These are phyloP conservation scores for Bubo bubo DNA, from an alignment of 2,113 vertebrate genomes.

Conservation along the genomic window DNA sequence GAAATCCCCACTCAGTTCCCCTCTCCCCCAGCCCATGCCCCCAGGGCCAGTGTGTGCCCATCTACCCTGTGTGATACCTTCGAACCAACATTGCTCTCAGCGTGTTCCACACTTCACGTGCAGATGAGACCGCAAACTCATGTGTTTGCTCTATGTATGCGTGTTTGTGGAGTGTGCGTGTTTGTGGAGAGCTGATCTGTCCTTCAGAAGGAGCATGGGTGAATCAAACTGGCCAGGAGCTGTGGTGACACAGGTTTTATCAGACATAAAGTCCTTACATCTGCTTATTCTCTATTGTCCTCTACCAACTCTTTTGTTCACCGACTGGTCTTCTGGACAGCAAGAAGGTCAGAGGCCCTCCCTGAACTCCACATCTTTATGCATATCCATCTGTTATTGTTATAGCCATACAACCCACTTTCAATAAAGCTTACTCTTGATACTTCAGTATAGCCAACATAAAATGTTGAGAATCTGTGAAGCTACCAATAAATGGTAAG, in stretches of 20 bases:
- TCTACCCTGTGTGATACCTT: background rate
- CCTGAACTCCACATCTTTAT: background rate
- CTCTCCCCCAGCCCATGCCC: slow-evolving; percentile 8
- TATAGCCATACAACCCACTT: background rate
- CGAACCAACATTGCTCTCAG: accelerated
- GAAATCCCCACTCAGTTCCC: slow-evolving; percentile 51
- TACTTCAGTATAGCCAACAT: background rate
- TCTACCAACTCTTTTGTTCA: background rate
- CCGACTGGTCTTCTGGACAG: background rate
- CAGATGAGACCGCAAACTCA: background rate
- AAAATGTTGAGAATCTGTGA: background rate
- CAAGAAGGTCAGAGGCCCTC: background rate
- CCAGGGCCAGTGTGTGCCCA: background rate
- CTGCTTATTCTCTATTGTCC: background rate
- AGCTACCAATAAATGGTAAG: background rate
- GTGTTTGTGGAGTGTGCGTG: background rate
- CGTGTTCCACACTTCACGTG: accelerated
- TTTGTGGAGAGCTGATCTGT: background rate
- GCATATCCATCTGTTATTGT: background rate
- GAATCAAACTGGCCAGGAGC: background rate
- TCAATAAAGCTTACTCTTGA: background rate
- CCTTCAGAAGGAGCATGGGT: background rate
- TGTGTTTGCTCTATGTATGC: background rate
- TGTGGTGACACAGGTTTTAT: background rate
- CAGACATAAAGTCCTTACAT: background rate